Conservation (phyloP, 2,797 vertebrate species). For the Amblyraja radiata region DNA sequence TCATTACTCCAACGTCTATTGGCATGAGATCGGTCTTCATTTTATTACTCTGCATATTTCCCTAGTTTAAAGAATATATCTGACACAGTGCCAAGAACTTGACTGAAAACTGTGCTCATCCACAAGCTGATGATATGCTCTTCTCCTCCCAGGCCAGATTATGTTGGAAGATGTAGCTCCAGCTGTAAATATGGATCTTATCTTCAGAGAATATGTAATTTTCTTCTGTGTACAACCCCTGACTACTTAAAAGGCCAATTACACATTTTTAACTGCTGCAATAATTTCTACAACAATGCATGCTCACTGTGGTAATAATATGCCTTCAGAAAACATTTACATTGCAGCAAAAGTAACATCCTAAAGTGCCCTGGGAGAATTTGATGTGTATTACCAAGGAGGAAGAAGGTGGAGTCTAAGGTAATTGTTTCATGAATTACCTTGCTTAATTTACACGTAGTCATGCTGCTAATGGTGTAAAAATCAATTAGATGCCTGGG, state of each 20-base stretch:
- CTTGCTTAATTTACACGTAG: no score
- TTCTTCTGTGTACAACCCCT: neutral
- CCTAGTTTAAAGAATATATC: neutral
- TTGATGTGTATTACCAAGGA: neutral
- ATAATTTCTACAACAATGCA: neutral
- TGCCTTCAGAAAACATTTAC: neutral
- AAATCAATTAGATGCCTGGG: no score
- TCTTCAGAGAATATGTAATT: neutral
- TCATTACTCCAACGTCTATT: neutral
- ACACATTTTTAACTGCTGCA: neutral
- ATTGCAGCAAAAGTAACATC: neutral
- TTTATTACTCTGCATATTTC: neutral
- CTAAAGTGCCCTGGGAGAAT: neutral
- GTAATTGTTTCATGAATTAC: no score
- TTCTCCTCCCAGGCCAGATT: neutral
- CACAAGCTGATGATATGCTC: neutral
- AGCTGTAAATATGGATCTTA: neutral
- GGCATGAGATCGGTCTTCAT: neutral
- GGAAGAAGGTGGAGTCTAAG: no score
- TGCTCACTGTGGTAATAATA: neutral
- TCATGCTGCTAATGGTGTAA: no score
- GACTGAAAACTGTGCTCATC: no score
- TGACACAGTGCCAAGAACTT: neutral
- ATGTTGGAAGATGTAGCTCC: neutral
- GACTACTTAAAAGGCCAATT: neutral